Percentiles rank a stretch among this genome's conserved stretches.
These are phyloP conservation scores for Sebastiscus albofasciatus DNA, from an alignment of 2,797 vertebrate genomes.

Conservation along the genomic window DNA sequence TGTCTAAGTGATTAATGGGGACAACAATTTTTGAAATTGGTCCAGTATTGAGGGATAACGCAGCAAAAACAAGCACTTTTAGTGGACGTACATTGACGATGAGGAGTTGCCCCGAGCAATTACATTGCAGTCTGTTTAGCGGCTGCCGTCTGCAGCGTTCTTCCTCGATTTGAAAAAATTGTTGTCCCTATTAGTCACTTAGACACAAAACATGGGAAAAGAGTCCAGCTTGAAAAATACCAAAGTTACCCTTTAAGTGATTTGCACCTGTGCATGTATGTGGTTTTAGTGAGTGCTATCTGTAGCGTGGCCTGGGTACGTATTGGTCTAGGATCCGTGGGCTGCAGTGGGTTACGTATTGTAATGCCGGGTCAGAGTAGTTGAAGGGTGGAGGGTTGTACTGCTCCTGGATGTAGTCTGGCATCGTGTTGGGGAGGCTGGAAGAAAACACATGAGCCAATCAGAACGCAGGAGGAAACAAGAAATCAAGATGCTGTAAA, in stretches of 20 bases:
- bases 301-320: conserved; percentile 57
- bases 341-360: conserved; percentile 83
- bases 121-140: background rate
- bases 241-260: background rate
- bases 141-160: background rate
- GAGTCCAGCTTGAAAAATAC: background rate
- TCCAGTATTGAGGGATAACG: background rate
- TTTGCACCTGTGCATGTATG: background rate
- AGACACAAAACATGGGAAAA: background rate
- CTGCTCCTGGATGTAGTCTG: conserved; percentile 75
- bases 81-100: background rate
- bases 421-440: conserved; percentile 80
- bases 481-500: background rate
- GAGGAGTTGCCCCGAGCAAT: too few species aligned
- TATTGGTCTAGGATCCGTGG: conserved; percentile 79
- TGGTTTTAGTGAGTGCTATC: conserved; percentile 48
- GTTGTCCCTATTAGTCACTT: background rate
- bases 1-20: too few species aligned
- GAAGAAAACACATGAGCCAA: conserved; percentile 9
- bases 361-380: conserved; percentile 80
- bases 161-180: background rate
- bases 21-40: background rate
- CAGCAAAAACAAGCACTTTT: background rate
- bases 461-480: conserved; percentile 20
- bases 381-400: conserved; percentile 77